phyloP scores from a whole-genome alignment of 1,140 invertebrate species.

The Temnothorax nylanderi region DNA sequence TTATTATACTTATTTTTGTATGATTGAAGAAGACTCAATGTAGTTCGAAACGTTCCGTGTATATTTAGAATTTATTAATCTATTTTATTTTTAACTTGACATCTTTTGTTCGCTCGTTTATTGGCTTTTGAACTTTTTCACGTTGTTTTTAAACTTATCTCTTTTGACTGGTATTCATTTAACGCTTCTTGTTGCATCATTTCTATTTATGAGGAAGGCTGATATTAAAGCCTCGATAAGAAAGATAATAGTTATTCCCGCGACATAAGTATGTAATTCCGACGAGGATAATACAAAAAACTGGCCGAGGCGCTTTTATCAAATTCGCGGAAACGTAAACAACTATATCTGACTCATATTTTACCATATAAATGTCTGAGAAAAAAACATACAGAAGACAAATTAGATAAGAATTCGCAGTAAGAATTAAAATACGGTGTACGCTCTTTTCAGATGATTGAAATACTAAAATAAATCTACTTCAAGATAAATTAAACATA shows the following conservation, averaged over 20 bases:
- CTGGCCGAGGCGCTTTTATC: conserved; percentile 28
- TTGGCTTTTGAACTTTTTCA: too few relatives aligned
- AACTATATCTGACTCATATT: conserved; percentile 5
- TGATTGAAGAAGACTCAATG: too few relatives aligned
- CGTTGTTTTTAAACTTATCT: background rate
- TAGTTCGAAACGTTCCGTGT: too few relatives aligned
- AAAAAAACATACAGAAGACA: background rate
- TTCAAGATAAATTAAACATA: background rate
- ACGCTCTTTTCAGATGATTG: background rate
- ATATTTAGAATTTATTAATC: too few relatives aligned
- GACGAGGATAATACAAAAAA: conserved; percentile 22
- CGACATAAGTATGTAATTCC: background rate
- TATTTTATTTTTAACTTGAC: too few relatives aligned
- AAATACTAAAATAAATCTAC: background rate
- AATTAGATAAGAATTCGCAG: background rate
- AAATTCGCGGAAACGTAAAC: conserved; percentile 33
- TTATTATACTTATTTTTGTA: too few relatives aligned
- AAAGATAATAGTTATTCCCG: conserved; percentile 20
- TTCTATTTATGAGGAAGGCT: background rate
- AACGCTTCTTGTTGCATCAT: background rate
- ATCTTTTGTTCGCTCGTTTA: too few relatives aligned
- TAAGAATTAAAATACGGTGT: background rate
- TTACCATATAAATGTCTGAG: background rate
- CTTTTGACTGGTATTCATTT: background rate
- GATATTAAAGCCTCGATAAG: conserved; percentile 14